Base-by-base conservation (phyloP, 2,797 vertebrate species). In the Darevskia nairensis region DNA sequence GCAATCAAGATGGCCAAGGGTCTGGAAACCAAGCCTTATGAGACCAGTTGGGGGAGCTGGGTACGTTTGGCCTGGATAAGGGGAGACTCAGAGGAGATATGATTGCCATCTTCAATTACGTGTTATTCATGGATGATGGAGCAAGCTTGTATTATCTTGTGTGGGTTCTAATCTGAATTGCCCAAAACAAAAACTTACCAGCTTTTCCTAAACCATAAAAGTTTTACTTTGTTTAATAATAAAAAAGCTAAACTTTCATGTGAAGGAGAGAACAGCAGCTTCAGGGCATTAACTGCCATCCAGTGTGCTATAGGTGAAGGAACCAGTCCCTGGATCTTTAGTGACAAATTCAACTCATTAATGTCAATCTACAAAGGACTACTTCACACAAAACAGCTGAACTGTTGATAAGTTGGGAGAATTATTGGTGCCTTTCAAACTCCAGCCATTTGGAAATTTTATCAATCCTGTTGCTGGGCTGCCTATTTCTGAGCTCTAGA, bases 331-430 rank as follows among this genome's bases (percentile, higher is more conserved):
- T 87, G 79, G 15, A 77, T 88, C 74, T 90, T 91, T n/a, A 55
- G 84, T 77, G 81, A 74, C 15, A 86, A 8, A 29, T 15, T 50
- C n/a, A 79, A 80, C 15, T 89, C 89, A 88, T 76, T 35, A 35
- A 35, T 35, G 76, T n/a, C 32, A 81, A 72, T 88, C 71, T 89
- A 89, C 85, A 91, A 39, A 90, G 25, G 77, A 1, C 84, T 7
- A 89, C 39, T 87, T 90, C 59, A 92, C 90, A 85, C 89, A 89
- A 32, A 44, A 35, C 19, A 19, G 59, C 55, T n/a, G 44, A 94
- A 84, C 68, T 41, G 89, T 91, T 85, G 85, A 79, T 74, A 78
- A 89, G 61, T 91, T 85, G 64, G 39, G 25, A 81, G 71, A 81
- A 90, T 74, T 66, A 15, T 59, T 79, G 10, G 71, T 90, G 87